phyloP scores from a whole-genome alignment of 30 jellyfish, hydroid and myxozoan species.

The Cassiopea andromeda region DNA sequence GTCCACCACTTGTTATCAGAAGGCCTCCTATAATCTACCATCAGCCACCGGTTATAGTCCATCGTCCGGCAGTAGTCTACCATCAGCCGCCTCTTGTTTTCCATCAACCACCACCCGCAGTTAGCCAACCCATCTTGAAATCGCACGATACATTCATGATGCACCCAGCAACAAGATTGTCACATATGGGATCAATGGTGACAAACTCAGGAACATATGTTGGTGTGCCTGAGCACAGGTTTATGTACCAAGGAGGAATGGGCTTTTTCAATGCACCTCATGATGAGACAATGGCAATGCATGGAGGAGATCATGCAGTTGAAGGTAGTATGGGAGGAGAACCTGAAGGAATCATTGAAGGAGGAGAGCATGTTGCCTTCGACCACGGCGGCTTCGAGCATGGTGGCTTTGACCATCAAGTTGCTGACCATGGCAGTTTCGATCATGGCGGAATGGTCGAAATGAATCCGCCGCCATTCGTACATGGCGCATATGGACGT shows the following conservation, averaged over 20 bases:
- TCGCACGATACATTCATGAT: conserved; percentile 98
- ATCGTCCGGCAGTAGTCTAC: conserved; percentile 99
- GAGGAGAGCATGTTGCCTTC: conserved; percentile 25
- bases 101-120: conserved; percentile 99
- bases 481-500: conserved; percentile 74
- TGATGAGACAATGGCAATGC: conserved; percentile 57
- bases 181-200: conserved; percentile 99
- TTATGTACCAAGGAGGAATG: conserved; percentile 99
- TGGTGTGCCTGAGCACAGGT: conserved; percentile 98
- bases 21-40: conserved; percentile 99
- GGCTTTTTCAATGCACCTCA: conserved; percentile 99
- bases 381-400: conserved; percentile 32
- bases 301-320: conserved; percentile 55
- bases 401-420: conserved; percentile 1
- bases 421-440: background rate
- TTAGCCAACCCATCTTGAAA: conserved; percentile 96
- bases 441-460: conserved; percentile 51
- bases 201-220: conserved; percentile 98
- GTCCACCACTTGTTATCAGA: conserved; percentile 98
- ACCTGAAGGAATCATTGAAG: conserved; percentile 39
- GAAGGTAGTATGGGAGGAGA: conserved; percentile 62
- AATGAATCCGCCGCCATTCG: conserved; percentile 37
- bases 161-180: conserved; percentile 99
- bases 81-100: conserved; percentile 99
- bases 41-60: conserved; percentile 99